Conservation (phyloP, 2,113 vertebrate species). For the Apistogramma diplotaenia region DNA sequence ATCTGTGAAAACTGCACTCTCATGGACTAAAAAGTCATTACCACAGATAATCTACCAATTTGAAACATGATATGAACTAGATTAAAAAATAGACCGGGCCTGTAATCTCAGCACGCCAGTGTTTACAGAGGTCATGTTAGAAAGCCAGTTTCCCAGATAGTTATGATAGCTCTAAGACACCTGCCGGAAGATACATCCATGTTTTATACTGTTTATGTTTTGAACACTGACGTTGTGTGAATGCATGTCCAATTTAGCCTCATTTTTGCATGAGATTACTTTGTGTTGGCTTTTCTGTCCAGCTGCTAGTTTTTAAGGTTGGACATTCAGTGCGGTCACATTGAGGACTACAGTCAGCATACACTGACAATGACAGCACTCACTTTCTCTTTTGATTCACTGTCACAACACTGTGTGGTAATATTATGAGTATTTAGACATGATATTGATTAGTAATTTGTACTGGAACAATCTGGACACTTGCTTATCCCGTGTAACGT, state of each 20-base stretch:
- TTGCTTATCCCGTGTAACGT: neutral
- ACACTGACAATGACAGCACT: neutral
- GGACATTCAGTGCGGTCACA: neutral
- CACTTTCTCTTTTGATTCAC: neutral
- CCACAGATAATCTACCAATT: neutral
- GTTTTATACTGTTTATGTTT: neutral
- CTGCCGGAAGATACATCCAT: neutral
- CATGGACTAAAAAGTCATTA: neutral
- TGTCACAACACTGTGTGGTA: neutral
- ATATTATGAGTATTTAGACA: slow-evolving; percentile 9
- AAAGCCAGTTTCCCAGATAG: no score
- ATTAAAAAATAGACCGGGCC: no score
- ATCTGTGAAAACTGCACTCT: neutral
- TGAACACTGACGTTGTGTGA: neutral
- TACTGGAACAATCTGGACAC: neutral
- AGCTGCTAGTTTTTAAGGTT: neutral
- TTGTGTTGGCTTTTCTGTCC: neutral
- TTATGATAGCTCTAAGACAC: neutral
- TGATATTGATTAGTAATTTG: slow-evolving; percentile 2
- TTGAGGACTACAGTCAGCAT: neutral
- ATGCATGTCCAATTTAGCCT: neutral
- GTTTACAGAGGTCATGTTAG: no score
- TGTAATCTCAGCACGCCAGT: no score
- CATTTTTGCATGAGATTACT: slow-evolving; percentile 8
- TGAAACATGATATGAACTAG: neutral